Evolutionary conservation across 2,797 vertebrate species (phyloP), one percentile per base, ranked within the genome.

Genomic region (Thripadectes ignobilis): DNA sequence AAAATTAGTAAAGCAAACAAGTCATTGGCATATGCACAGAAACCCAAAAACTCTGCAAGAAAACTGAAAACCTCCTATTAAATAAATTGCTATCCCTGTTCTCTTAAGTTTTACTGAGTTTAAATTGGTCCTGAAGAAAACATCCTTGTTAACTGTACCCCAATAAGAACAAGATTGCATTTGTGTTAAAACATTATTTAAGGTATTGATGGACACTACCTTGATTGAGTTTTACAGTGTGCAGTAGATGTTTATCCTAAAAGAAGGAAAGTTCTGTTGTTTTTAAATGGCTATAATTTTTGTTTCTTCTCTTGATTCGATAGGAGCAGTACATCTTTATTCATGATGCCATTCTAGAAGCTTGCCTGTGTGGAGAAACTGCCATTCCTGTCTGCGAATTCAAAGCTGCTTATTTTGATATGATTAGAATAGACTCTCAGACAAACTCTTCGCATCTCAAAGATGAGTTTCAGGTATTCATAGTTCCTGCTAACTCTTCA

Each of bases 301-400:
- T 95, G 29, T 91, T 88, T 92, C 85, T 94, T 92, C 84, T 76
- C 72, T 81, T 96, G 78, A 90, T 95, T 97, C 95, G 83, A 68
- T 97, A 99, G 99, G 99, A 99, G 96, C 99, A 99, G 97, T 99
- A 99, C 96, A 99, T 99, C 97, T 99, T 99, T 98, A 99, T 99
- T 98, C 99, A 99, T 32, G 99, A 99, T 79, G 99, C 99, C 97
- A 99, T 99, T 94, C 97, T 99, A 92, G 99, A 99, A 98, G 99
- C 99, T 34, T 99, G 99, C 97, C 98, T 99, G 52, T 99, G 99
- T 96, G 99, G 99, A 93, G 99, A 99, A 98, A 99, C 99, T 65
- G 99, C 99, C 93, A 99, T 99, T 93, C 99, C 99, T 14, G 99
- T 99, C 77, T 99, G 99, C 7, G 99, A 99, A 98, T 99, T 99